These are phyloP conservation scores for Syngnathus acus DNA, from an alignment of 2,797 vertebrate genomes.

Conservation along the genomic window DNA sequence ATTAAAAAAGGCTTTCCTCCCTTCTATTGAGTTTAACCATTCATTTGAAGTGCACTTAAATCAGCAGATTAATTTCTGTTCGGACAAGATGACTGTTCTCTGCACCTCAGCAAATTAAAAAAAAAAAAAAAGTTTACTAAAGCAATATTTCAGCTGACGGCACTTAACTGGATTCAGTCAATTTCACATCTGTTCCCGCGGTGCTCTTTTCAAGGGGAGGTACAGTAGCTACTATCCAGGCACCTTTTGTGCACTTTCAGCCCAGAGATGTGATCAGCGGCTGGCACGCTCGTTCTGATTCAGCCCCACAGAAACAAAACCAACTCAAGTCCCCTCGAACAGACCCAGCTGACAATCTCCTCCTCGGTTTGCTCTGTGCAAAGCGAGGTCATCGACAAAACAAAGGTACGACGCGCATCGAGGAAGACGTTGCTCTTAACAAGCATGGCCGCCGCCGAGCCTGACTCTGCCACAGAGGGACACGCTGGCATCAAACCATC, in stretches of 20 bases:
- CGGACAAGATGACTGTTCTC: conserved; percentile 1
- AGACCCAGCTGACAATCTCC: conserved; percentile 50
- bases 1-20: not conserved
- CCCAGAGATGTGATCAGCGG: conserved; percentile 60
- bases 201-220: conserved; percentile 24
- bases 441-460: conserved; percentile 24
- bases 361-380: conserved; percentile 30
- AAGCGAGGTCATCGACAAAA: conserved; percentile 19
- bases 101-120: conserved; percentile 10
- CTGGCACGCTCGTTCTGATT: conserved; percentile 46
- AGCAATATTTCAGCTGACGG: conserved; percentile 15
- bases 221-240: not conserved
- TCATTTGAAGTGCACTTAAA: conserved; percentile 13
- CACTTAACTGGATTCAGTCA: conserved; percentile 19
- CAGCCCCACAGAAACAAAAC: conserved; percentile 63
- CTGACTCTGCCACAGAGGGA: conserved; percentile 32
- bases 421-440: conserved; percentile 9
- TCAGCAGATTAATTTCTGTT: conserved; percentile 14
- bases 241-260: conserved; percentile 2
- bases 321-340: conserved; percentile 46
- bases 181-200: conserved; percentile 13
- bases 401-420: not conserved
- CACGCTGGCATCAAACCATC: conserved; percentile 41
- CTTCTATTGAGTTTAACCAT: conserved; percentile 9
- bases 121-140: conserved; percentile 10